Evolutionary conservation across 1,140 invertebrate genomes (phyloP).

Genomic region (Andricus grossulariae): DNA sequence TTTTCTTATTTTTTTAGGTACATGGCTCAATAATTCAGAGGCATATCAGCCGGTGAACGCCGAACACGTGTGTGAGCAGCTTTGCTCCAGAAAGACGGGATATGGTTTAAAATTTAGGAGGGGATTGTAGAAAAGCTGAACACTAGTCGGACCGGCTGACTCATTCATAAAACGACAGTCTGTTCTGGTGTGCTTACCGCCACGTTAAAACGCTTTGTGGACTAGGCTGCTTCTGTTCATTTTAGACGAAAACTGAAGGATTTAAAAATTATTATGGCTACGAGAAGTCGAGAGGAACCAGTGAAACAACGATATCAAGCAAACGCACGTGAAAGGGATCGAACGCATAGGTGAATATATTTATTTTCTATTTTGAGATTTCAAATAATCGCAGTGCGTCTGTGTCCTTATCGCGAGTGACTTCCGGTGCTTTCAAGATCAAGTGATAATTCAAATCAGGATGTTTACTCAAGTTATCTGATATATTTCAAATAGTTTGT

Average conservation of each 20-base stretch:
- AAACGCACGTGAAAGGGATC: conserved; percentile 83
- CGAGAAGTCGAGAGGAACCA: conserved; percentile 52
- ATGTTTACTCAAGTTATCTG: no score
- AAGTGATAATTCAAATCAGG: neutral
- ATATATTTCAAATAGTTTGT: no score
- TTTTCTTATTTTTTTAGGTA: conserved; percentile 7
- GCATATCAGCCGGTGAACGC: neutral
- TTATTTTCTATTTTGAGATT: neutral
- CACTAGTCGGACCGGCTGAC: conserved; percentile 20
- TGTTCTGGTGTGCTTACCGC: neutral
- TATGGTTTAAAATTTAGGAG: neutral
- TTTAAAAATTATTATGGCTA: conserved; percentile 44
- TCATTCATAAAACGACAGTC: conserved; percentile 28
- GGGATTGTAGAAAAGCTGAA: neutral
- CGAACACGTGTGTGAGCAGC: conserved; percentile 24
- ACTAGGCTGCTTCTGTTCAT: neutral
- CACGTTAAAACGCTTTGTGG: neutral
- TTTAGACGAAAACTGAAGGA: neutral
- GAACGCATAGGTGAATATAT: conserved; percentile 82
- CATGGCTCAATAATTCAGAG: conserved; percentile 1
- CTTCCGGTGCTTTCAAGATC: neutral
- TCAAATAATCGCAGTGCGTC: neutral
- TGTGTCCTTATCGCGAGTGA: conserved; percentile 8
- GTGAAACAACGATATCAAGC: conserved; percentile 81
- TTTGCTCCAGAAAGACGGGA: conserved; percentile 8